Evolutionary conservation across 2,797 vertebrate genomes (phyloP), one percentile per base, ranked within the genome.

Genomic region (Silurus lanzhouensis): DNA sequence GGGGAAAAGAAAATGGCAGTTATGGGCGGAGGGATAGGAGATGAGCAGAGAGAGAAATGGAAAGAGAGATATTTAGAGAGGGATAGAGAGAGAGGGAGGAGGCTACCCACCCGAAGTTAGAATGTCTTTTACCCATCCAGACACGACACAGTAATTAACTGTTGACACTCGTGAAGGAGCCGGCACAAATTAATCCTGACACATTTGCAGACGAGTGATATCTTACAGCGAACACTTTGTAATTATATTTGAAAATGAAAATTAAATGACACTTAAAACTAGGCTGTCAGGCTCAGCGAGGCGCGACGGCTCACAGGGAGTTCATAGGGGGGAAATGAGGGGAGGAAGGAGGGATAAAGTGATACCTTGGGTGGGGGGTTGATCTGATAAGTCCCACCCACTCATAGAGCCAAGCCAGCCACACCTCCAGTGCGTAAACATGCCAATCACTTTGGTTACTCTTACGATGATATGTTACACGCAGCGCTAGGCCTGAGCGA

Each of bases 241-340:
- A 99, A 99, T 99, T 99, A 99, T 99, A 99, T 99, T 97, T 98
- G 96, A 99, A 98, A 99, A 99, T 98, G 97, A 99, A 99, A 99
- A 99, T 99, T 97, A 99, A 99, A 98, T 98, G 97, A 99, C 98
- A 99, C 97, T 99, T 99, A 98, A 97, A 99, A 97, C 96, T 96
- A 96, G 97, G 96, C 97, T 99, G 98, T 99, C 97, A 98, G 95
- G 97, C 97, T 98, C 96, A 96, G 95, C 97, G 96, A 97, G 97
- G 97, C 96, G 90, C 95, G 95, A 93, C 92, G 95, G 86, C 72
- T 61, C 67, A 88, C 14, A 10, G 75, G 84, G 83, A 87, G 71
- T 57, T 77, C 52, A 44, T 38, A 68, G 70, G 58, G 71, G 78
- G 27, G 25, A 17, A n/a, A 60, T 31, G 64, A 60, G 76, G 48